phyloP scores from a whole-genome alignment of 2,888 invertebrate species.

The Xanthorhoe spadicearia region DNA sequence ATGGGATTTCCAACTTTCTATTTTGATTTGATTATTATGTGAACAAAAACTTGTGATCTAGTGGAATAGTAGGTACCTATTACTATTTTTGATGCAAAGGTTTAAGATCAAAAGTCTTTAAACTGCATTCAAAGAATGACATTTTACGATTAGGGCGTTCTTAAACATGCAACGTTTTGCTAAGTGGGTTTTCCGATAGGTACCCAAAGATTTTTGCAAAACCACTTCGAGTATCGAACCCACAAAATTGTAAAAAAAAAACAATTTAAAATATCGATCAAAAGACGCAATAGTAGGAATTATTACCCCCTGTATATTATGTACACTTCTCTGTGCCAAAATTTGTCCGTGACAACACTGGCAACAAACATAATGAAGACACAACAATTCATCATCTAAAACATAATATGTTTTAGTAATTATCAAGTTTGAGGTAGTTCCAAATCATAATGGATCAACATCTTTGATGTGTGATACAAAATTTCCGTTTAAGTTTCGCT shows the following conservation, averaged over 20 bases:
- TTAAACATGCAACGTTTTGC: too few relatives aligned
- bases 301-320: neutral
- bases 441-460: constrained; percentile 40
- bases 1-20: constrained; percentile 17
- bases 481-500: constrained; percentile 38
- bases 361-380: constrained; percentile 3
- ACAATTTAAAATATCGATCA: too few relatives aligned
- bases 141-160: too few relatives aligned
- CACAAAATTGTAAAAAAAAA: too few relatives aligned
- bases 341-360: neutral
- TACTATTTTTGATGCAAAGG: too few relatives aligned
- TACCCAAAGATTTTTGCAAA: too few relatives aligned
- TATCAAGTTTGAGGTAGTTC: constrained; percentile 43
- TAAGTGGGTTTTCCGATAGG: too few relatives aligned
- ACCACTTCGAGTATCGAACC: too few relatives aligned
- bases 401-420: constrained; percentile 52
- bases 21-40: constrained; percentile 5
- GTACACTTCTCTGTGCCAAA: neutral
- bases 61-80: neutral
- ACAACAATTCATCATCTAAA: constrained; percentile 35
- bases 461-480: constrained; percentile 59
- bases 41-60: neutral
- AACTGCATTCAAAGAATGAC: too few relatives aligned
- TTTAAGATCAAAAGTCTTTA: too few relatives aligned
- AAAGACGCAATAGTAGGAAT: too few relatives aligned